Evolutionary conservation across 2,888 invertebrate genomes (phyloP).

Genomic region (Rhimphoctona megacephalus): DNA sequence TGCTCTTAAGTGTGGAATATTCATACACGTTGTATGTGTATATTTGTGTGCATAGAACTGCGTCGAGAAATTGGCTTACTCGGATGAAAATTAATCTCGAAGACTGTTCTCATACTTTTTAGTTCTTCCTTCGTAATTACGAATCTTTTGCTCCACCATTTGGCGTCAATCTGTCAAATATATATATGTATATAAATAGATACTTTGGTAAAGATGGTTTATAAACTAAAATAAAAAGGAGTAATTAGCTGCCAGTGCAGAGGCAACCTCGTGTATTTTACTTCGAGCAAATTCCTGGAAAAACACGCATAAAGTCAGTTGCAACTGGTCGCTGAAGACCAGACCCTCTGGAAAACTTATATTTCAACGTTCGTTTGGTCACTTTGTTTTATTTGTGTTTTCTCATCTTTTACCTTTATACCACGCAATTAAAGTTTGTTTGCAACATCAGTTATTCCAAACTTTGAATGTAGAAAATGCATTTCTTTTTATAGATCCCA

Average conservation of each 20-base stretch:
- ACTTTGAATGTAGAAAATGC: constrained; percentile 34
- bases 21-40: too few relatives aligned
- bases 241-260: constrained; percentile 46
- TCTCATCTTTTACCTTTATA: constrained; percentile 20
- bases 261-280: constrained; percentile 32
- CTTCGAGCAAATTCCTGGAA: constrained; percentile 2
- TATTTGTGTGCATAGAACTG: neutral
- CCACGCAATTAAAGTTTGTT: constrained; percentile 59
- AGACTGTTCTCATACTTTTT: constrained; percentile 8
- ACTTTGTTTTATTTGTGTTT: constrained; percentile 11
- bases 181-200: neutral
- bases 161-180: neutral
- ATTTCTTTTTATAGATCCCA: neutral
- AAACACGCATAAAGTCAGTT: constrained; percentile 31
- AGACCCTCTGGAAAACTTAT: constrained; percentile 38
- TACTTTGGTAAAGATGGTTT: constrained; percentile 25
- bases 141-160: constrained; percentile 34
- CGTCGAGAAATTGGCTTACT: neutral
- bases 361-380: constrained; percentile 29
- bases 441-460: constrained; percentile 1
- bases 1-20: neutral
- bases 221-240: constrained; percentile 46
- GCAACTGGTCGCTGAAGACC: constrained; percentile 4
- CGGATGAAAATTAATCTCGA: constrained; percentile 9
- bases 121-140: constrained; percentile 10